These are phyloP conservation scores for Esox lucius DNA, from an alignment of 2,797 vertebrate genomes.

Conservation along the genomic window DNA sequence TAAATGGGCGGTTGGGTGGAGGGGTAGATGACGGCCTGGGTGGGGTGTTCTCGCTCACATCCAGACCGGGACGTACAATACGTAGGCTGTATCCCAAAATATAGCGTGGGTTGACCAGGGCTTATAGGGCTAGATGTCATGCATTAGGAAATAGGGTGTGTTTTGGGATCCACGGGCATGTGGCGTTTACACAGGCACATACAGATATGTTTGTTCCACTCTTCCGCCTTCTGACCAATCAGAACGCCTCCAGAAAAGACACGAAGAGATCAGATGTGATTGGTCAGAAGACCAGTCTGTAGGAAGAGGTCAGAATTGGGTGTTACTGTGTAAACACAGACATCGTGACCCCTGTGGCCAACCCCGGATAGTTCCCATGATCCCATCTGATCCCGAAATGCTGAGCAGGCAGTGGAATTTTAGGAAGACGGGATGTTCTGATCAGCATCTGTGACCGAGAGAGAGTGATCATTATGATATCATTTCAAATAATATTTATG, in stretches of 20 bases:
- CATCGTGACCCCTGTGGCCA: slow-evolving; percentile 24
- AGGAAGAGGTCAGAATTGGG: too few relatives aligned
- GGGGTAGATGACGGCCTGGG: slow-evolving; percentile 19
- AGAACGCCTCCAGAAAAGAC: too few relatives aligned
- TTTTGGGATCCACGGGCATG: slow-evolving; percentile 16
- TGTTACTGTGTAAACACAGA: background rate
- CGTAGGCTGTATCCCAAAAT: background rate
- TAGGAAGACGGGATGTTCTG: background rate
- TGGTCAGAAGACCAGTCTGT: too few relatives aligned
- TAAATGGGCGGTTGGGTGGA: slow-evolving; percentile 34
- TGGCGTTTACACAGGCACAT: background rate
- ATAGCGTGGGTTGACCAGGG: background rate
- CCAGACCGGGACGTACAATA: background rate
- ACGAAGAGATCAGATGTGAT: too few relatives aligned
- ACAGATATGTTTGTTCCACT: background rate
- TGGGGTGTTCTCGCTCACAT: background rate
- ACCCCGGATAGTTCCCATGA: slow-evolving; percentile 72
- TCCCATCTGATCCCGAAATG: slow-evolving; percentile 34
- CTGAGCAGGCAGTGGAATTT: slow-evolving; percentile 10
- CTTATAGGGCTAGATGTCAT: background rate
- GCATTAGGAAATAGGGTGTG: background rate
- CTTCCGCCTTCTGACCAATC: too few relatives aligned
- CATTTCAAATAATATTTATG: too few relatives aligned
- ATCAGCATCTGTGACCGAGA: background rate
- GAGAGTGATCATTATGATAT: too few relatives aligned